phyloP scores from a whole-genome alignment of 1,140 invertebrate genomes.

The Panulirus ornatus region DNA sequence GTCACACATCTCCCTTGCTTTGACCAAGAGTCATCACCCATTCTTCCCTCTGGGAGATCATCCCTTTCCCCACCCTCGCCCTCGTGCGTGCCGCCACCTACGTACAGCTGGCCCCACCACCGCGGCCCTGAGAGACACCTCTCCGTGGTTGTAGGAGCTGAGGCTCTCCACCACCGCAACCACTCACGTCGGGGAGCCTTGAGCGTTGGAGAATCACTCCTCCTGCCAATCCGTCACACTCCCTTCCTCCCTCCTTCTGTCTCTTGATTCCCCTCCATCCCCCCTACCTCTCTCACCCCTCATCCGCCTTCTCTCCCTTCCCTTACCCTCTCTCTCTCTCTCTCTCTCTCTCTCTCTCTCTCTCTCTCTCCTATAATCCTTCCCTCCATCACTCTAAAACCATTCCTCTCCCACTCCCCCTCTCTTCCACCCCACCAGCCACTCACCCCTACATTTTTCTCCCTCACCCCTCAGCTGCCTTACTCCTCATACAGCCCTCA shows the following conservation, averaged over 20 bases:
- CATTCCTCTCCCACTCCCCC: too few species aligned
- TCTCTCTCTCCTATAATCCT: neutral
- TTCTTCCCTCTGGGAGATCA: too few species aligned
- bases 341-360: conserved; percentile 2
- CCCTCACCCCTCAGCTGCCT: neutral
- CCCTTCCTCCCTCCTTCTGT: neutral
- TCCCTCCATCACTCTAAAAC: neutral
- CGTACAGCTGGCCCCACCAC: too few species aligned
- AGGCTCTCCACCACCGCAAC: too few species aligned
- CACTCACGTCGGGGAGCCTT: too few species aligned
- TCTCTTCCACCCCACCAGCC: neutral
- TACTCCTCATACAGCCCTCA: too few species aligned
- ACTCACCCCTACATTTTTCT: neutral
- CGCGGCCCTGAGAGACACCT: too few species aligned
- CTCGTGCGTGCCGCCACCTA: too few species aligned
- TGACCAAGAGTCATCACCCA: neutral
- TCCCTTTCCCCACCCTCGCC: too few species aligned
- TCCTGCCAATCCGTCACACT: neutral
- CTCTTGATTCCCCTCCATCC: neutral
- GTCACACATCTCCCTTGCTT: neutral
- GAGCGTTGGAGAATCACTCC: too few species aligned
- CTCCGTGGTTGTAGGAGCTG: too few species aligned
- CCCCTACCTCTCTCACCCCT: neutral
- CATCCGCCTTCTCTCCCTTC: neutral
- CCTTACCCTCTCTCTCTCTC: neutral